Evolutionary conservation across 2,113 vertebrate genomes (phyloP), one percentile per base, ranked within the genome.

Genomic region (Oenanthe melanoleuca): DNA sequence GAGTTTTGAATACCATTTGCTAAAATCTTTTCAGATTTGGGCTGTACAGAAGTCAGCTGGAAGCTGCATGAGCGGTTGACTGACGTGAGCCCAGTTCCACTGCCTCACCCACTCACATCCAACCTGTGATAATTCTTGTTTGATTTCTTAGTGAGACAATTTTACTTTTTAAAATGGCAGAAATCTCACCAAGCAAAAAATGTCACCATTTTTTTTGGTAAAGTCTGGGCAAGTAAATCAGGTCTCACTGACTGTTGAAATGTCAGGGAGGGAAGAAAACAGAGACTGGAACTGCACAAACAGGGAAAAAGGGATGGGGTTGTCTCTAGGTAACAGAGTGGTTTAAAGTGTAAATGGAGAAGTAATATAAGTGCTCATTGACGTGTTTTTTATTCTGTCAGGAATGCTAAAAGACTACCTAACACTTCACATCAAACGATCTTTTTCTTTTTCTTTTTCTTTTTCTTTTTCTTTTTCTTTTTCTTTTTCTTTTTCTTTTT

Each of bases 151-250:
- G 14, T 23, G 23, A 74, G 20, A 13, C 2, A 52, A 16, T 73
- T 18, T 19, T 44, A 8, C 23, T 45, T 59, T 56, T 24, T 50
- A 55, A 63, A 55, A 15, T 17, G 17, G 6, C 12, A 90, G 38
- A 50, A 77, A 45, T 24, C 8, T 40, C 40, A 47, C 2, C 19
- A 38, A 63, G 31, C 5, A 74, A 37, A 71, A 53, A 59, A 55
- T 20, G 9, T 31, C 1, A 0, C 12, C 1, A 21, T 31, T 28
- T 53, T 49, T 49, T 18, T 5, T 5, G 4, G 1, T 37, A 42
- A 86, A 56, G 18, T 11, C 5, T 64, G 5, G 7, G 9, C 19
- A 17, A 13, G 10, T 44, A 18, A 50, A 47, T 26, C 40, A 78
- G 20, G 12, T 86, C 14, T 65, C 25, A n/a, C 18, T 50, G 9